Evolutionary conservation across 2,888 invertebrate species (phyloP), one percentile per base, ranked within the genome.

Genomic region (Anodontia alba): DNA sequence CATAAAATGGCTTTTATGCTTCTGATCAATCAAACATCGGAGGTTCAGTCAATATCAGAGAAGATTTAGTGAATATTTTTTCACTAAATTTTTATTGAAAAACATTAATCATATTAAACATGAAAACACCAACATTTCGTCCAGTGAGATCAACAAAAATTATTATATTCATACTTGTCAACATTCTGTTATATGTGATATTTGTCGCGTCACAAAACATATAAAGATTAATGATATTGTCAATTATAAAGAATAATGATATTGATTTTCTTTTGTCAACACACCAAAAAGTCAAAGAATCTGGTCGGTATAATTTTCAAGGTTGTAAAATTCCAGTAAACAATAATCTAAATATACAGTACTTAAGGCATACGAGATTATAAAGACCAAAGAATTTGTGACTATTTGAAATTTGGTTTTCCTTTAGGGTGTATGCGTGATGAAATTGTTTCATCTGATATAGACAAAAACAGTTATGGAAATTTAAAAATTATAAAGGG

Each of bases 351-450:
- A 67, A 67, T 67, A n/a, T 67, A n/a, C 23, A 17, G 20, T 71
- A 38, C 20, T 33, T 43, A 17, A 26, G 0, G 12, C 8, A 42
- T 69, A 26, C 23, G 7, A 69, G 43, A 69, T 69, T 69, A 69
- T 42, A 69, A 17, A 2, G 38, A 69, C 42, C 2, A 38, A 1
- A 2, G n/a, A 42, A 36, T 38, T 71, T 71, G 43, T 71, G 71
- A 71, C 26, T 70, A 46, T 3, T 31, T 71, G 43, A 49, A 71
- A 71, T 71, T 46, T 49, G 49, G 71, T n/a, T 71, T 71, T 36
- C 46, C 71, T 46, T 26, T 71, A 15, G 71, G 71, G 5, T 71
- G 20, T 31, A 12, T 17, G 3, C 31, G n/a, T 12, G 43, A 31
- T 49, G 49, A 49, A 20, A 49, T 3, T 49, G 10, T 26, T 10